phyloP scores from a whole-genome alignment of 2,113 vertebrate genomes.

The Mellivora capensis region DNA sequence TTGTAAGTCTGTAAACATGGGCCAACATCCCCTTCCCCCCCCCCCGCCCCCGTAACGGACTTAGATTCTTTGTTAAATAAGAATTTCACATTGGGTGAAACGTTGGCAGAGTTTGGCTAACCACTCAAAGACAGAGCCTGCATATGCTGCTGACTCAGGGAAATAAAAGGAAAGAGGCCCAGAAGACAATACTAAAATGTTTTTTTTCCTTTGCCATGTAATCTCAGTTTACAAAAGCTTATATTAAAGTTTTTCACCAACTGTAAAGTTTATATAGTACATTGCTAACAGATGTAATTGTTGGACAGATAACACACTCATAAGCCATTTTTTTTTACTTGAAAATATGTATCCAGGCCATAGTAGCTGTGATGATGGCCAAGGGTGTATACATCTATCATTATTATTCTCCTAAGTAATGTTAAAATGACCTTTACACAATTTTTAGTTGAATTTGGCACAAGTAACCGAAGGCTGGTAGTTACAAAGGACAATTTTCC shows the following conservation, averaged over 20 bases:
- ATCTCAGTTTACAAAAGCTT: constrained; percentile 21
- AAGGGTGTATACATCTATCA: not conserved
- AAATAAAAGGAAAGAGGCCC: not conserved
- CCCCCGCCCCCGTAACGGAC: not conserved
- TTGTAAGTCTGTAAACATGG: not conserved
- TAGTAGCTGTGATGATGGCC: not conserved
- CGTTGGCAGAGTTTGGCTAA: not conserved
- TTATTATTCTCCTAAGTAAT: not conserved
- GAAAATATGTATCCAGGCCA: constrained; percentile 13
- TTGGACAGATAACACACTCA: constrained; percentile 8
- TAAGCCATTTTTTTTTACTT: not conserved
- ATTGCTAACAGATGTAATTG: constrained; percentile 49
- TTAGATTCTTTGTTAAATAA: not conserved
- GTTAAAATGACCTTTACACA: not conserved
- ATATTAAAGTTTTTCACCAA: constrained; percentile 20
- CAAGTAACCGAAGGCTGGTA: not conserved
- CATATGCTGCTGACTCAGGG: constrained; percentile 4
- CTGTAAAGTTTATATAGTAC: constrained; percentile 38
- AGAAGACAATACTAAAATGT: not conserved
- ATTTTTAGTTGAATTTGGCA: constrained; percentile 1
- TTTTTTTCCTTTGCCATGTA: constrained; percentile 30
- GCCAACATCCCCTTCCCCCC: not conserved
- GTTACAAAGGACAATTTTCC: not conserved
- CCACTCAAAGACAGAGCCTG: not conserved
- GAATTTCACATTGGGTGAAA: constrained; percentile 11